These are phyloP conservation scores for Galaxea fascicularis DNA, from an alignment of 92 coral and sea anemone species.

Conservation along the genomic window DNA sequence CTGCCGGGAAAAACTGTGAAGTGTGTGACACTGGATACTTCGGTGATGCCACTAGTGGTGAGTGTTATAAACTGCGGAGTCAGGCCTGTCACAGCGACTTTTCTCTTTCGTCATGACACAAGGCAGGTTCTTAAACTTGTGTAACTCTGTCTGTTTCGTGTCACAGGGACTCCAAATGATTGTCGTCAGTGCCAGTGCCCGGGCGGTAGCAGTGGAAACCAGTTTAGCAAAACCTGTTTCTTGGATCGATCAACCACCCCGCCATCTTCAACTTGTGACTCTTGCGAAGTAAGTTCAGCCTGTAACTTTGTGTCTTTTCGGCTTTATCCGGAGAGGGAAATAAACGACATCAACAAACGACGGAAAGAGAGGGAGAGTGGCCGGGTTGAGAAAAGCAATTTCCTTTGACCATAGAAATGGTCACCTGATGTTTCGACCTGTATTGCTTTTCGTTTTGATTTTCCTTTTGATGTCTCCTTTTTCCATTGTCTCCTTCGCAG, in stretches of 20 bases:
- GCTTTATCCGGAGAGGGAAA: background rate
- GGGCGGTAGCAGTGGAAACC: conserved; percentile 96
- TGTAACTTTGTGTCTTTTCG: background rate
- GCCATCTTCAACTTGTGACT: conserved; percentile 82
- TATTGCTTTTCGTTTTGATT: no score
- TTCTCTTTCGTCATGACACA: background rate
- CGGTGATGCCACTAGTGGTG: conserved; percentile 92
- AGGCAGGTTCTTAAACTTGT: background rate
- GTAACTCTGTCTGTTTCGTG: background rate
- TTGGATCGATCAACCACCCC: conserved; percentile 81
- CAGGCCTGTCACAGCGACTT: background rate
- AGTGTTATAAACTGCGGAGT: conserved; percentile 8
- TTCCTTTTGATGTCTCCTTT: no score
- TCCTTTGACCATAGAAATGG: no score
- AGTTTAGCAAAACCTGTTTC: conserved; percentile 88
- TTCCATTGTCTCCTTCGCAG: no score
- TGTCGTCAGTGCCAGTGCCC: conserved; percentile 96
- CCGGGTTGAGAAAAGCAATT: no score
- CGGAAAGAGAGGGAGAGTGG: no score
- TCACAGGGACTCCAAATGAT: conserved; percentile 89
- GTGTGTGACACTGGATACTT: conserved; percentile 82
- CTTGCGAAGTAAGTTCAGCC: conserved; percentile 82
- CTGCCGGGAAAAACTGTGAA: conserved; percentile 88
- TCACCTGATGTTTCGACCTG: no score
- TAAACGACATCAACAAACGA: background rate